phyloP scores from a whole-genome alignment of 2,888 invertebrate species.

The Cephus nigrinus region DNA sequence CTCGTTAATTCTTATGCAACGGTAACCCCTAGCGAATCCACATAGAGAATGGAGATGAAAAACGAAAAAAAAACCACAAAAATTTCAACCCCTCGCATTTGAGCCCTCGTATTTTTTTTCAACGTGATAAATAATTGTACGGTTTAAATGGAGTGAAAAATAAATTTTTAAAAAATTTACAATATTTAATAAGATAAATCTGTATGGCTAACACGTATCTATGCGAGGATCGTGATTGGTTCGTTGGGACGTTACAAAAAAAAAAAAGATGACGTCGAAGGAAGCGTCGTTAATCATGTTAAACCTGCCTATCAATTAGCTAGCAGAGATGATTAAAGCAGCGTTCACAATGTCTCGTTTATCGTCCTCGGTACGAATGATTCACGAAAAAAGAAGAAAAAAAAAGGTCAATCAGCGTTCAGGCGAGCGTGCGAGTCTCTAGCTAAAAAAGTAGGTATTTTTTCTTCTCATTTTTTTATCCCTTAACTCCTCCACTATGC shows the following conservation, averaged over 20 bases:
- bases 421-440: neutral
- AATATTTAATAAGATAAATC: neutral
- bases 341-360: neutral
- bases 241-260: neutral
- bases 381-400: neutral
- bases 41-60: neutral
- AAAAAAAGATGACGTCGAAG: neutral
- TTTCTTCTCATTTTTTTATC: conserved; percentile 1
- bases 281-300: neutral
- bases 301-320: neutral
- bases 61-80: neutral
- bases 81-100: neutral
- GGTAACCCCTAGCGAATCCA: neutral
- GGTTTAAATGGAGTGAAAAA: neutral
- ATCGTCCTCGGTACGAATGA: neutral
- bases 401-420: neutral
- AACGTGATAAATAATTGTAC: neutral
- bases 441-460: neutral
- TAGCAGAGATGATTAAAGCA: neutral
- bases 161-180: neutral
- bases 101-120: neutral
- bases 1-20: neutral
- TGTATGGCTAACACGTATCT: neutral
- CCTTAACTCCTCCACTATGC: conserved; percentile 1
- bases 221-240: neutral